Evolutionary conservation across 2,113 vertebrate genomes (phyloP).

Genomic region (Myocastor coypus): DNA sequence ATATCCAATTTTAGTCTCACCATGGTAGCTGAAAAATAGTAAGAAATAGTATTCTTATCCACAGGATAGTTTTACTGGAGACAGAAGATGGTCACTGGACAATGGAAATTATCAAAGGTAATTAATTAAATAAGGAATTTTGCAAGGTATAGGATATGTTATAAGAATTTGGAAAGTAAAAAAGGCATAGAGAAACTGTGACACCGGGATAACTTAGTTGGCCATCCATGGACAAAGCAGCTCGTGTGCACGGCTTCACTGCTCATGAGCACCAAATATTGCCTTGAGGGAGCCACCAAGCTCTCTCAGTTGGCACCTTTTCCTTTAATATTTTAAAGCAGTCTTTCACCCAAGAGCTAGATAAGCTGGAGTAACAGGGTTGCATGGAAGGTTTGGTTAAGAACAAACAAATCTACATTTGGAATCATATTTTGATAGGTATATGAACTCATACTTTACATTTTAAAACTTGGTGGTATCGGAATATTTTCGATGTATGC

Average conservation of each 20-base stretch:
- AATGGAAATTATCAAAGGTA: not conserved
- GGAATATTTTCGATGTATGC: not conserved
- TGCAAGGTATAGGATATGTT: not conserved
- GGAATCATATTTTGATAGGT: not conserved
- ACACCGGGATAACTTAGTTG: not conserved
- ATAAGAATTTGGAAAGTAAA: not conserved
- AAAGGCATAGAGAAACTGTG: not conserved
- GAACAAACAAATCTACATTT: slow-evolving; percentile 16
- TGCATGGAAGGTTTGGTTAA: not conserved
- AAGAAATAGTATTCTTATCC: not conserved
- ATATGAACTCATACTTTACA: not conserved
- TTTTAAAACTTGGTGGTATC: not conserved
- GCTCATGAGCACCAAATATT: not conserved
- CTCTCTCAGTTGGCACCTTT: not conserved
- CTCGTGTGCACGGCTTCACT: not conserved
- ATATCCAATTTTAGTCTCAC: not conserved
- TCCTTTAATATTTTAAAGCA: not conserved
- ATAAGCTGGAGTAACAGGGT: not conserved
- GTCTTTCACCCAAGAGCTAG: slow-evolving; percentile 5
- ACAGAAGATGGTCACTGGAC: not conserved
- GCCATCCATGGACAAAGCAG: not conserved
- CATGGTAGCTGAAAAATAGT: not conserved
- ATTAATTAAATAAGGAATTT: slow-evolving; percentile 26
- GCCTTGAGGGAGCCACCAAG: not conserved
- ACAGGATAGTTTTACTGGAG: not conserved